phyloP scores from a whole-genome alignment of 2,888 invertebrate genomes.

The Busseola fusca region DNA sequence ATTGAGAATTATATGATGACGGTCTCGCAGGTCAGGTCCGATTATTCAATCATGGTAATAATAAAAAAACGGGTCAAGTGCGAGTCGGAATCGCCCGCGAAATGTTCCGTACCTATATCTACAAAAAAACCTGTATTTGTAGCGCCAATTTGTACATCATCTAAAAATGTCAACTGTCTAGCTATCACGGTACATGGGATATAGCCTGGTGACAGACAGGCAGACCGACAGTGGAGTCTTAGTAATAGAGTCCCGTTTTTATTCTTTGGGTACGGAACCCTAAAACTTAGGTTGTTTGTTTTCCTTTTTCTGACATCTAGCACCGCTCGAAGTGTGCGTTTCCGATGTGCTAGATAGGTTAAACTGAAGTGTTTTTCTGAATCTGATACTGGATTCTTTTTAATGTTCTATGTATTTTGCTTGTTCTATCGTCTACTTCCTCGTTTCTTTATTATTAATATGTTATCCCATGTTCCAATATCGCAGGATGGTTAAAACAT shows the following conservation, averaged over 20 bases:
- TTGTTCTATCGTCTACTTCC: background rate
- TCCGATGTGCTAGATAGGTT: background rate
- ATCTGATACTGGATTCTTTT: background rate
- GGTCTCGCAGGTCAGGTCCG: background rate
- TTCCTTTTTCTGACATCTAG: background rate
- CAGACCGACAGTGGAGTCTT: too few species aligned
- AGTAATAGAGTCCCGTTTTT: too few species aligned
- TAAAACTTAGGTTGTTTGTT: too few species aligned
- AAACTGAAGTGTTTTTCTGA: background rate
- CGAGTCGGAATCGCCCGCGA: too few species aligned
- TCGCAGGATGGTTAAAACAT: background rate
- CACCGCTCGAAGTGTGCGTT: background rate
- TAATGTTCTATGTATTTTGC: background rate
- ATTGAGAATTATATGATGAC: slow-evolving; percentile 5
- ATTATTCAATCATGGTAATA: slow-evolving; percentile 20
- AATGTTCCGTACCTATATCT: too few species aligned
- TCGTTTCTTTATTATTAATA: background rate
- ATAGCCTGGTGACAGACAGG: too few species aligned
- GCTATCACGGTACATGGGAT: too few species aligned
- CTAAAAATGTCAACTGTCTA: too few species aligned
- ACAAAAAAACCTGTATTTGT: too few species aligned
- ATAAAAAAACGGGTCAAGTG: too few species aligned
- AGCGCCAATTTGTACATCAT: too few species aligned
- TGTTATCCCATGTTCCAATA: background rate
- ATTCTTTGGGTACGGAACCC: too few species aligned